A percentile compares a stretch with the other conserved stretches of the same genome.
Evolutionary conservation across 2,888 invertebrate genomes (phyloP).

Genomic region (Lasius fuliginosus): DNA sequence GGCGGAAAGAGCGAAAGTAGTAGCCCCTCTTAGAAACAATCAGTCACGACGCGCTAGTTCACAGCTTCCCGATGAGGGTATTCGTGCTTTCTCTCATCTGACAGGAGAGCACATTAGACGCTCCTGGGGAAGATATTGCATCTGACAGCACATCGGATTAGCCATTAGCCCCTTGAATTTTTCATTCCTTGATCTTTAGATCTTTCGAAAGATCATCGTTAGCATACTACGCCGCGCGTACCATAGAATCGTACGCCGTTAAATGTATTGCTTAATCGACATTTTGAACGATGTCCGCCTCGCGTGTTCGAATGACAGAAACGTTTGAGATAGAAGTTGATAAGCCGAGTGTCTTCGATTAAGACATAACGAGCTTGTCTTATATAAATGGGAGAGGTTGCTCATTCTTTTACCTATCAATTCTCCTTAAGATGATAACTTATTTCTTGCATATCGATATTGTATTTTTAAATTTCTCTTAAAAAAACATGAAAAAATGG

Average conservation of each 20-base stretch:
- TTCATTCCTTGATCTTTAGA: slow-evolving; percentile 43
- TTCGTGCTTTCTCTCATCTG: slow-evolving; percentile 64
- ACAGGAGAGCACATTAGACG: slow-evolving; percentile 48
- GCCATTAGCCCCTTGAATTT: slow-evolving; percentile 48
- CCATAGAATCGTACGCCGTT: slow-evolving; percentile 33
- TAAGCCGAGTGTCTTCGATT: slow-evolving; percentile 31
- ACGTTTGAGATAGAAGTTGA: not conserved
- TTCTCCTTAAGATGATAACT: not conserved
- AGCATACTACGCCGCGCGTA: slow-evolving; percentile 60
- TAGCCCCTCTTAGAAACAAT: slow-evolving; percentile 62
- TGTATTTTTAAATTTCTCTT: not conserved
- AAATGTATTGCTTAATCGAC: slow-evolving; percentile 66
- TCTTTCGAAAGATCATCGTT: slow-evolving; percentile 61
- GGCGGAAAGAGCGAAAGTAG: slow-evolving; percentile 75
- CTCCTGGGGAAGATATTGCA: slow-evolving; percentile 53
- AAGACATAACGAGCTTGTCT: slow-evolving; percentile 1
- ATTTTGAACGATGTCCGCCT: not conserved
- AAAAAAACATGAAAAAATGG: not conserved
- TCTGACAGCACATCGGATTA: slow-evolving; percentile 58
- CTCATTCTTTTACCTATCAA: not conserved
- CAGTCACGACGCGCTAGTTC: slow-evolving; percentile 57
- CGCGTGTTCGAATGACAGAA: slow-evolving; percentile 19
- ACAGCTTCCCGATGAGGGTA: slow-evolving; percentile 43
- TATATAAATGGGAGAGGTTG: not conserved
- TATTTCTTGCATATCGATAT: not conserved